A percentile compares a stretch with the other conserved stretches of the same genome.
These are phyloP conservation scores for Orestias chungarensis DNA, from an alignment of 2,797 vertebrate genomes.

Conservation along the genomic window DNA sequence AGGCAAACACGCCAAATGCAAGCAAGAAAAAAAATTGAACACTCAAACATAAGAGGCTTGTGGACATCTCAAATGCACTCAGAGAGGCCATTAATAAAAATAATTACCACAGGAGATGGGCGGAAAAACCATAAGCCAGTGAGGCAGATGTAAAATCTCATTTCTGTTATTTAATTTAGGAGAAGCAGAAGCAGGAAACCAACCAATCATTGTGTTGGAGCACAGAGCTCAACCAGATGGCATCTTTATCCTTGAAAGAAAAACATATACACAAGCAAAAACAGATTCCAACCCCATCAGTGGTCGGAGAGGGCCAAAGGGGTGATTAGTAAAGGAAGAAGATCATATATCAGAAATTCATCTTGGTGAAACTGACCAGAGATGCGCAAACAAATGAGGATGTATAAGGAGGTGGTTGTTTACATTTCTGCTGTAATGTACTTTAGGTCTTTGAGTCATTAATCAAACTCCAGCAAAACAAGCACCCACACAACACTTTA, in stretches of 20 bases:
- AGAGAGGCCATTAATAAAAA: slow-evolving; percentile 79
- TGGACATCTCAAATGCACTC: slow-evolving; percentile 75
- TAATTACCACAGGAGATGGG: slow-evolving; percentile 73
- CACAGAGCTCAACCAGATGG: slow-evolving; percentile 48
- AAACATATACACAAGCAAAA: slow-evolving; percentile 40
- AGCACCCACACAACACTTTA: slow-evolving; percentile 45
- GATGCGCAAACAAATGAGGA: slow-evolving; percentile 40
- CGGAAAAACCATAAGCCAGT: slow-evolving; percentile 47
- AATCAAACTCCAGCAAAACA: slow-evolving; percentile 60
- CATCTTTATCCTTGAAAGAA: slow-evolving; percentile 51
- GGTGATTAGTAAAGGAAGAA: slow-evolving; percentile 73
- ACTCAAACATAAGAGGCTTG: slow-evolving; percentile 68
- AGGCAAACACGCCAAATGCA: slow-evolving; percentile 57
- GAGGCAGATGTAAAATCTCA: slow-evolving; percentile 78
- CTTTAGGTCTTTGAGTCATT: slow-evolving; percentile 69
- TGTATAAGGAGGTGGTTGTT: slow-evolving; percentile 40
- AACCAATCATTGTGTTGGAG: slow-evolving; percentile 72
- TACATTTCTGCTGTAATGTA: slow-evolving; percentile 73
- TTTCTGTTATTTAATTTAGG: slow-evolving; percentile 78
- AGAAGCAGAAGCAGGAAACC: slow-evolving; percentile 76
- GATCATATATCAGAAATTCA: slow-evolving; percentile 80
- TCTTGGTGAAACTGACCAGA: slow-evolving; percentile 77
- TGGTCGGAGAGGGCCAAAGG: slow-evolving; percentile 46
- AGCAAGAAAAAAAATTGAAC: slow-evolving; percentile 51
- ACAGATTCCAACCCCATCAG: slow-evolving; percentile 54